phyloP scores from a whole-genome alignment of 1,140 invertebrate genomes.

The Pseudomyrmex gracilis region DNA sequence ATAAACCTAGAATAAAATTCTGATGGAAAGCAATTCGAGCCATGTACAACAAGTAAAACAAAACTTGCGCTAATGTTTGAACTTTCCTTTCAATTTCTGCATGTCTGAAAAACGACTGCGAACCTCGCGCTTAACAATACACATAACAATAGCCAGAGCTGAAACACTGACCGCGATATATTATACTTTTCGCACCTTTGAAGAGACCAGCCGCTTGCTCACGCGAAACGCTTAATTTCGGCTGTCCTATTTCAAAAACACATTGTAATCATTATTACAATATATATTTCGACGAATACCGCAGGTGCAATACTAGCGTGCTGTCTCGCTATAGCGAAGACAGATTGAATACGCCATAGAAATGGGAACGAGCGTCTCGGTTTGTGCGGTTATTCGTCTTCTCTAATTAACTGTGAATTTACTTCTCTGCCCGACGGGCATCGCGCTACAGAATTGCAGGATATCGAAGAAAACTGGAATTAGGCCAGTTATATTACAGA shows the following conservation, averaged over 20 bases:
- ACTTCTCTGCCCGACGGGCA: conserved; percentile 42
- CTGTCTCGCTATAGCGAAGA: conserved; percentile 12
- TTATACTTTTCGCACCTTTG: conserved; percentile 51
- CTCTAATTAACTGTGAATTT: conserved; percentile 76
- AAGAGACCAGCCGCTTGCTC: conserved; percentile 18
- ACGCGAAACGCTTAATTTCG: conserved; percentile 35
- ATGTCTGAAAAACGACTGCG: conserved; percentile 11
- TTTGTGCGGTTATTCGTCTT: conserved; percentile 70
- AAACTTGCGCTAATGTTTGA: too few species aligned
- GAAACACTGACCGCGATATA: conserved; percentile 18
- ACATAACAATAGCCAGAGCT: conserved; percentile 11
- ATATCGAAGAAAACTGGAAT: conserved; percentile 74
- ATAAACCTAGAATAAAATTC: too few species aligned
- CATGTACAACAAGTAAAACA: too few species aligned
- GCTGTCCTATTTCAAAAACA: conserved; percentile 12
- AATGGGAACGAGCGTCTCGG: conserved; percentile 50
- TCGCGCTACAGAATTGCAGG: conserved; percentile 10
- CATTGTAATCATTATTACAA: neutral
- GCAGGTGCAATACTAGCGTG: neutral
- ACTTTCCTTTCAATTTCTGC: conserved; percentile 20
- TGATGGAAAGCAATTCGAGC: too few species aligned
- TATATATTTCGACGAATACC: conserved; percentile 4
- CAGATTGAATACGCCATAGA: conserved; percentile 69
- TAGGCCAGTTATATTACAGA: conserved; percentile 69
- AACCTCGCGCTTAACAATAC: conserved; percentile 31